Conservation (phyloP, 2,888 invertebrate genomes). For the Stenotaenia linearis region DNA sequence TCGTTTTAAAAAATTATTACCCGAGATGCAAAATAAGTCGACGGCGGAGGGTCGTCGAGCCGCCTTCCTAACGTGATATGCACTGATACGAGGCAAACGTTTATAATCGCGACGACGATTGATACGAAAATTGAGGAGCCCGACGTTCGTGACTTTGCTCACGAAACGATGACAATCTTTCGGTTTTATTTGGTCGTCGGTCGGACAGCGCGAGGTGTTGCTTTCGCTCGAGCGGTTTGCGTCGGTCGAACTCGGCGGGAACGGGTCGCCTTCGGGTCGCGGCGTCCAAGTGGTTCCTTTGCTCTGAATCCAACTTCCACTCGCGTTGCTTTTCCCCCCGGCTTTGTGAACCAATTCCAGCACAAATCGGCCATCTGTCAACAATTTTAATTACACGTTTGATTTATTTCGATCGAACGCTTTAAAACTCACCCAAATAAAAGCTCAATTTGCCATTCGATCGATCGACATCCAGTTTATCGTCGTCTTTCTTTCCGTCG, state of each 20-base stretch:
- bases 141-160: background rate
- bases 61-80: background rate
- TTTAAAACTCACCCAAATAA: constrained; percentile 31
- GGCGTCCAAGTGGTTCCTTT: constrained; percentile 34
- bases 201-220: too few relatives aligned
- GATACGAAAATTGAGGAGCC: background rate
- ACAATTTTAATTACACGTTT: background rate
- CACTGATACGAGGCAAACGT: background rate
- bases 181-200: background rate
- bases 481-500: background rate
- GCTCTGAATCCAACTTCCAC: constrained; percentile 35
- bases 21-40: background rate
- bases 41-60: background rate
- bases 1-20: background rate
- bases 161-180: background rate
- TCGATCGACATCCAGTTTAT: background rate
- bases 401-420: background rate
- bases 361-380: constrained; percentile 35
- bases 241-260: too few relatives aligned
- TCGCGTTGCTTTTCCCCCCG: constrained; percentile 17
- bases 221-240: too few relatives aligned
- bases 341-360: constrained; percentile 34
- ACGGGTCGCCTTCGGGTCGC: background rate
- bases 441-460: constrained; percentile 24
- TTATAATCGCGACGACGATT: background rate